These are phyloP conservation scores for Sterrhoptilus dennistouni DNA, from an alignment of 2,113 vertebrate genomes.

Conservation along the genomic window DNA sequence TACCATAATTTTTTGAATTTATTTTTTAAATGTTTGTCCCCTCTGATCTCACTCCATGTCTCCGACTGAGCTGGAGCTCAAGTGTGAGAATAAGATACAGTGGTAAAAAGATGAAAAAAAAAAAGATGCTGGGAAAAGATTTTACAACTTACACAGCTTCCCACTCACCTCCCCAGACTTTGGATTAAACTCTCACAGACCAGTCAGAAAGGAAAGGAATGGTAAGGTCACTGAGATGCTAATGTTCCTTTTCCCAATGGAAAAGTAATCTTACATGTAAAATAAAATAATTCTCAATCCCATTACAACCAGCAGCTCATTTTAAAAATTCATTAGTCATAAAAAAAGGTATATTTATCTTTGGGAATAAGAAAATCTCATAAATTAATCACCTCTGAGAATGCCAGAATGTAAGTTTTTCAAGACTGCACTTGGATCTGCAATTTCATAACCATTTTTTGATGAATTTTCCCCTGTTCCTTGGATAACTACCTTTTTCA, in stretches of 20 bases:
- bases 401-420: background rate
- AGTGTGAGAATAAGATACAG: background rate
- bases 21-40: background rate
- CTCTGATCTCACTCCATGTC: background rate
- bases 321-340: background rate
- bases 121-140: background rate
- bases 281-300: background rate
- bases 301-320: background rate
- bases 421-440: background rate
- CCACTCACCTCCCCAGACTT: background rate
- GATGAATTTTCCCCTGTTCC: background rate
- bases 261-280: background rate
- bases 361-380: background rate
- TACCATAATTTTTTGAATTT: slow-evolving; percentile 19
- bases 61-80: background rate
- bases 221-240: background rate
- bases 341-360: background rate
- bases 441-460: background rate
- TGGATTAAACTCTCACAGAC: background rate
- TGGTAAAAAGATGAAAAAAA: background rate
- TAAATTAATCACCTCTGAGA: slow-evolving; percentile 11
- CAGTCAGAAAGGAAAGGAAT: background rate
- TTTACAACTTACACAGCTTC: background rate
- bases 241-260: background rate
- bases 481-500: background rate